Conservation (phyloP, 1,140 invertebrate genomes). For the Drosophila littoralis region DNA sequence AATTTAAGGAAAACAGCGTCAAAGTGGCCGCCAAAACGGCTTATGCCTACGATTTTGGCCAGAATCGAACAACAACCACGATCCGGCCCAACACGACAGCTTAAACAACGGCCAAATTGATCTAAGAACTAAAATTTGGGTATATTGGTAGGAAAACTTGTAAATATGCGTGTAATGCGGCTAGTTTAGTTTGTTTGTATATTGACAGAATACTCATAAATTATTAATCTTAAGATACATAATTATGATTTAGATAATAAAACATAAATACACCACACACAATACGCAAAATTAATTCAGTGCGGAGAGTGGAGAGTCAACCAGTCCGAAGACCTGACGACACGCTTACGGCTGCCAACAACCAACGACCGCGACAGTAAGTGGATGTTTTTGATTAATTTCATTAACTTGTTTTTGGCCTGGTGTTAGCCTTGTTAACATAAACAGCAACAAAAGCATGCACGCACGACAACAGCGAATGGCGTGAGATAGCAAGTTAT, state of each 20-base stretch:
- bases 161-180: constrained; percentile 47
- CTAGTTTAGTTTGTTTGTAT: constrained; percentile 55
- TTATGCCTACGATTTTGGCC: constrained; percentile 49
- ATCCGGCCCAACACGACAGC: constrained; percentile 2
- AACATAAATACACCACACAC: constrained; percentile 54
- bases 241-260: constrained; percentile 72
- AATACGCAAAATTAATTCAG: constrained; percentile 62
- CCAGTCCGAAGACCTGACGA: constrained; percentile 52
- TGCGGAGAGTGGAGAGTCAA: constrained; percentile 19
- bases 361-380: constrained; percentile 47
- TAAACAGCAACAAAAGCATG: constrained; percentile 28
- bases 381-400: constrained; percentile 62
- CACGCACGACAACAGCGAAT: constrained; percentile 8
- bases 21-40: constrained; percentile 56
- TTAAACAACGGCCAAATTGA: not conserved
- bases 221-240: constrained; percentile 62
- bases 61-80: constrained; percentile 37
- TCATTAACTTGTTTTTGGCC: constrained; percentile 62
- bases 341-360: constrained; percentile 57
- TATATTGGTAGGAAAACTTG: constrained; percentile 23
- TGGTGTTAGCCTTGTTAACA: constrained; percentile 57
- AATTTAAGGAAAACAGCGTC: constrained; percentile 60
- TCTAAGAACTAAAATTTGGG: constrained; percentile 27
- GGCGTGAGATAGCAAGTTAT: constrained; percentile 44
- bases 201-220: constrained; percentile 63